Conservation (phyloP, 2,113 vertebrate species). For the Actenoides lindsayi region DNA sequence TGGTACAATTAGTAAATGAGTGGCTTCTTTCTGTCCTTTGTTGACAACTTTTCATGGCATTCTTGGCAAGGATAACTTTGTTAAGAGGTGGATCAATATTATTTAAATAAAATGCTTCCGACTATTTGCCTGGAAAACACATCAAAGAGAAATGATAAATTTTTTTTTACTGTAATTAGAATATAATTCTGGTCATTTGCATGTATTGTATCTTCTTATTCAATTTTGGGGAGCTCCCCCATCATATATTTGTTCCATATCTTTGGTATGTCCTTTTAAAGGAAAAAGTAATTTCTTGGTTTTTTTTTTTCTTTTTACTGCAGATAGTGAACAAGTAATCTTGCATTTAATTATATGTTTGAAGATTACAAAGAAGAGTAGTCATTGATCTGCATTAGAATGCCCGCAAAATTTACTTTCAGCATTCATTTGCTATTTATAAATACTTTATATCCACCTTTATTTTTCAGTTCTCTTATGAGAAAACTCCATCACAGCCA, state of each 20-base stretch:
- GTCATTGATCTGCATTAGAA: conserved; percentile 2
- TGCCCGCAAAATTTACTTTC: background rate
- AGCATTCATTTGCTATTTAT: background rate
- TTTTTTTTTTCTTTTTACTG: background rate
- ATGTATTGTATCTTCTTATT: background rate
- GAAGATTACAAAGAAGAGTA: conserved; percentile 7
- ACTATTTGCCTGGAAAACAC: background rate
- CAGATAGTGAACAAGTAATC: background rate
- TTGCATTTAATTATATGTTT: conserved; percentile 16
- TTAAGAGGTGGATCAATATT: background rate
- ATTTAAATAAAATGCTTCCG: background rate
- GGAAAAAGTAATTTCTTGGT: background rate
- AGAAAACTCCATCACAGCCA: background rate
- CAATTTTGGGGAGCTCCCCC: fast-evolving
- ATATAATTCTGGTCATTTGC: background rate
- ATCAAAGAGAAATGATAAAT: background rate
- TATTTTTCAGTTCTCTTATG: background rate
- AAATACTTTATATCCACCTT: conserved; percentile 14
- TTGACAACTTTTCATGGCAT: background rate
- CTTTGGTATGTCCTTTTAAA: background rate
- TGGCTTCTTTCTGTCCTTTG: background rate
- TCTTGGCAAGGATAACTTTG: background rate
- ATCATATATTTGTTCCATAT: background rate
- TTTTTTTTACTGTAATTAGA: background rate
- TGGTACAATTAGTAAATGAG: background rate